Evolutionary conservation across 2,113 vertebrate species (phyloP).

Genomic region (Hemicordylus capensis): DNA sequence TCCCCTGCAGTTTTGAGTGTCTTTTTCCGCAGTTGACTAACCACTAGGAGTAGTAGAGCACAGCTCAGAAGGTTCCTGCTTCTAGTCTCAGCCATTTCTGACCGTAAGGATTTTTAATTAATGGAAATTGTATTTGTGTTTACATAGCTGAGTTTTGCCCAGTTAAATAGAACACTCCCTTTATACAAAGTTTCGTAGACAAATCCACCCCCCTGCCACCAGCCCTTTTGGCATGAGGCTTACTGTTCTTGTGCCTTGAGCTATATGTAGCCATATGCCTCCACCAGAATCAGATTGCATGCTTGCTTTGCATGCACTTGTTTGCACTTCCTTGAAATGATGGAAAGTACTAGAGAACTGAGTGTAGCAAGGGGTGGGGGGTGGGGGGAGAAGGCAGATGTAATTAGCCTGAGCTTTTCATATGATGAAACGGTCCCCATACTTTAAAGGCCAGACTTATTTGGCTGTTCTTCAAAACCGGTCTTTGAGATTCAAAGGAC

Average conservation of each 20-base stretch:
- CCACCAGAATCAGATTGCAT: background rate
- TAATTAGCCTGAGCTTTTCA: background rate
- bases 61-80: background rate
- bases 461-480: conserved; percentile 23
- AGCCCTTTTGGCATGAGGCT: background rate
- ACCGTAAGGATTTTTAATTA: background rate
- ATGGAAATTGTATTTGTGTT: background rate
- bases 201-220: no score
- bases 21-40: no score
- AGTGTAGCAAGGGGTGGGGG: background rate
- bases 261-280: background rate
- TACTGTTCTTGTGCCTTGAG: background rate
- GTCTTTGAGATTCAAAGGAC: background rate
- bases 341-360: background rate
- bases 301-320: background rate
- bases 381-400: background rate
- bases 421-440: background rate
- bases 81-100: background rate
- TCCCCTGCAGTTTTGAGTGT: no score
- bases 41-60: background rate
- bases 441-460: background rate
- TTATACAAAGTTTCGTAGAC: background rate
- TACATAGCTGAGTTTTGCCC: background rate
- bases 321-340: background rate
- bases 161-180: rapidly evolving